Evolutionary conservation across 2,113 vertebrate genomes (phyloP).

Genomic region (Pterocles gutturalis): DNA sequence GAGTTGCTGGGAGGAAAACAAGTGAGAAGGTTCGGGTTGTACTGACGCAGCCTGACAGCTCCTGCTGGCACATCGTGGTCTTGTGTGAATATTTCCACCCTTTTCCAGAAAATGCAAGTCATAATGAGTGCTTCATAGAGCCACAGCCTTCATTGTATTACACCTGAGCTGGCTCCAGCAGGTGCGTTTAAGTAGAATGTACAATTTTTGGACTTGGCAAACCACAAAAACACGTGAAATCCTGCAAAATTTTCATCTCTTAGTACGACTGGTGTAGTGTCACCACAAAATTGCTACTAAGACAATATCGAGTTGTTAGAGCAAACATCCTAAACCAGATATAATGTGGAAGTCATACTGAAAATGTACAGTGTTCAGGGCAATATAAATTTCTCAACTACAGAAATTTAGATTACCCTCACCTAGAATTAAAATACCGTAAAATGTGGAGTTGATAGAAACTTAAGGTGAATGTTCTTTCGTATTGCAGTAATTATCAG

Average conservation of each 20-base stretch:
- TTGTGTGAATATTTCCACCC: background rate
- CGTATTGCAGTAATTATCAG: background rate
- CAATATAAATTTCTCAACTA: background rate
- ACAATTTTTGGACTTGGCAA: background rate
- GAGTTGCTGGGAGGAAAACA: background rate
- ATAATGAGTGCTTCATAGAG: background rate
- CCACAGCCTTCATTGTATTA: background rate
- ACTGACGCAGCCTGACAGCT: background rate
- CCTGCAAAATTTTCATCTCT: background rate
- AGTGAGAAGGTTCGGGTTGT: background rate
- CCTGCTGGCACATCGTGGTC: background rate
- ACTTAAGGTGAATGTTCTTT: background rate
- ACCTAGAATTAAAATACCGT: background rate
- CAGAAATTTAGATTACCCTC: background rate
- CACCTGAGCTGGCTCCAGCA: background rate
- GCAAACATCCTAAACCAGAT: background rate
- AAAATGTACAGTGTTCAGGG: background rate
- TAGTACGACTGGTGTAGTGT: background rate
- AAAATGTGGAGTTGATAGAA: background rate
- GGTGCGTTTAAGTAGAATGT: background rate
- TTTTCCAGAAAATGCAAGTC: background rate
- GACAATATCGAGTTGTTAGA: fast-evolving
- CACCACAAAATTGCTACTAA: background rate
- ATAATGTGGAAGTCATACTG: background rate
- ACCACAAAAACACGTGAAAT: background rate